Evolutionary conservation across 2,797 vertebrate species (phyloP).

Genomic region (Otolemur crassicaudatus): DNA sequence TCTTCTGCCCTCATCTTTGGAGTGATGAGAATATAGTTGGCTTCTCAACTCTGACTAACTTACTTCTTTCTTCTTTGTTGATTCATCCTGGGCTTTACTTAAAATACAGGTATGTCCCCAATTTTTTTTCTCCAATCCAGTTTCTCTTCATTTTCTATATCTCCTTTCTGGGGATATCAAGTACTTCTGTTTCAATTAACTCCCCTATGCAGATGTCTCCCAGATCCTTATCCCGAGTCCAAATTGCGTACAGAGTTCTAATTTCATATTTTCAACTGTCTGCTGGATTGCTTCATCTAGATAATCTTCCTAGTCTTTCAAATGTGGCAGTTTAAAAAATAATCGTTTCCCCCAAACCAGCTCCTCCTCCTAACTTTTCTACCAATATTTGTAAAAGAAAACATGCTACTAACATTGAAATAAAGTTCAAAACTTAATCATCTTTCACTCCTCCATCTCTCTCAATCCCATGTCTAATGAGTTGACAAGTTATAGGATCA

Average conservation of each 20-base stretch:
- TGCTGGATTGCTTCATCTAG: neutral
- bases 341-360: neutral
- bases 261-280: neutral
- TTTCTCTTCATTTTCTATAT: neutral
- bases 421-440: neutral
- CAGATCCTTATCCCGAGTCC: neutral
- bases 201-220: neutral
- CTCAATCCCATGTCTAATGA: neutral
- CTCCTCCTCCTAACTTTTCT: neutral
- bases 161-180: neutral
- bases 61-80: neutral
- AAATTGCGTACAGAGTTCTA: neutral
- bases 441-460: neutral
- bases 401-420: neutral
- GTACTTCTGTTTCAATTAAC: neutral
- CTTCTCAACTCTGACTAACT: neutral
- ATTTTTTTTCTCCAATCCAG: neutral
- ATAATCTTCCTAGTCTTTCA: neutral
- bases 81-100: neutral
- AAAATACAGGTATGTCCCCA: neutral
- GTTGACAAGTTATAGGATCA: neutral
- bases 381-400: slow-evolving; percentile 37
- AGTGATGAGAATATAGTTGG: neutral
- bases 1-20: neutral
- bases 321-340: slow-evolving; percentile 3